Evolutionary conservation across 2,113 vertebrate genomes (phyloP).

Genomic region (Myrmophylax atrothorax): DNA sequence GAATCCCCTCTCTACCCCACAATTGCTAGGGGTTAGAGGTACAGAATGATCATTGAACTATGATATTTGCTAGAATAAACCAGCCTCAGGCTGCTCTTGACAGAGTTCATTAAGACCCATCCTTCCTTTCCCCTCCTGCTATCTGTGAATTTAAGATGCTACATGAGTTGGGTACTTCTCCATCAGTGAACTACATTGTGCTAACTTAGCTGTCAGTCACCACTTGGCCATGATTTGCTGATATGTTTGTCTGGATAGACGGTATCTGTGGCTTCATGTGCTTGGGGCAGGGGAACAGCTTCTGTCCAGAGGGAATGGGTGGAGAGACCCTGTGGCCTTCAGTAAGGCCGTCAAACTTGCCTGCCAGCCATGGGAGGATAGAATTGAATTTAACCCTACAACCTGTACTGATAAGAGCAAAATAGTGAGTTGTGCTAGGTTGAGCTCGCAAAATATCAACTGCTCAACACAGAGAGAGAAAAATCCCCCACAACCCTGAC

Average conservation of each 20-base stretch:
- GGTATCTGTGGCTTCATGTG: slow-evolving; percentile 29
- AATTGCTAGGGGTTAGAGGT: too few species aligned
- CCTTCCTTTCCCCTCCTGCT: background rate
- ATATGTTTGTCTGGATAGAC: background rate
- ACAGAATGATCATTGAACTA: background rate
- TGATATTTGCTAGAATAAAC: background rate
- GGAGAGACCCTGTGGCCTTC: slow-evolving; percentile 1
- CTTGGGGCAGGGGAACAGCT: slow-evolving; percentile 39
- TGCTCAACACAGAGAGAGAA: too few species aligned
- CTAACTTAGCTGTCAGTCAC: slow-evolving; percentile 17
- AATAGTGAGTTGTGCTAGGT: background rate
- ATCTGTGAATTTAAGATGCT: background rate
- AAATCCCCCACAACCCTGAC: too few species aligned
- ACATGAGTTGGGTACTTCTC: background rate
- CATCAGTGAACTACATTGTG: background rate
- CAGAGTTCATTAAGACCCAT: background rate
- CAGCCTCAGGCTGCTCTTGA: background rate
- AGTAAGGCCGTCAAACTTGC: slow-evolving; percentile 78
- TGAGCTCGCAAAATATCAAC: too few species aligned
- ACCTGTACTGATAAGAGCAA: slow-evolving; percentile 49
- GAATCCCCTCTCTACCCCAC: background rate
- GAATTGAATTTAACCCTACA: slow-evolving; percentile 82
- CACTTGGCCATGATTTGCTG: slow-evolving; percentile 7
- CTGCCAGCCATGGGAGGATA: slow-evolving; percentile 76
- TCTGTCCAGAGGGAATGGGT: slow-evolving; percentile 29